Conservation (phyloP, 2,797 vertebrate species). For the Lutjanus argentimaculatus region DNA sequence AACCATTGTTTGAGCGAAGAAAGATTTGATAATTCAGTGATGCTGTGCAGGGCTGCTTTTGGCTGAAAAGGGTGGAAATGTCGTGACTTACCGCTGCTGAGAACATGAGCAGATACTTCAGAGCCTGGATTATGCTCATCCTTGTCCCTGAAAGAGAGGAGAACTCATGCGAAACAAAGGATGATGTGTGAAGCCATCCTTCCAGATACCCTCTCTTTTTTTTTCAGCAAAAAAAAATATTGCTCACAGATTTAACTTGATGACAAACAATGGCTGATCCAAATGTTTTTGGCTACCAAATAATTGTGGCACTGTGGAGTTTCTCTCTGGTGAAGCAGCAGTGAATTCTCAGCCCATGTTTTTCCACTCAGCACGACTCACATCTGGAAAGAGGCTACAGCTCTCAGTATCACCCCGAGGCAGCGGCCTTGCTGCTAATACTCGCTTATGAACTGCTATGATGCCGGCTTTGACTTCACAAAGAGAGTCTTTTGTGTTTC, state of each 20-base stretch:
- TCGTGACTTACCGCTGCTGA: background rate
- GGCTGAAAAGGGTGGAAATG: background rate
- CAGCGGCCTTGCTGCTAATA: background rate
- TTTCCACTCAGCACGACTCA: slow-evolving; percentile 3
- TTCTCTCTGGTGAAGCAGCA: background rate
- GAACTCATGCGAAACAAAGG: background rate
- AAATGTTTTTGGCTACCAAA: background rate
- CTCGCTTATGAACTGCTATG: slow-evolving; percentile 1
- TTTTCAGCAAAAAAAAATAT: no score
- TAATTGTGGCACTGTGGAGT: background rate
- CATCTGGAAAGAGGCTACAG: slow-evolving; percentile 26
- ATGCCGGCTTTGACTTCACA: background rate
- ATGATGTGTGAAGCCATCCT: background rate
- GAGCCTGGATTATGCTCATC: background rate
- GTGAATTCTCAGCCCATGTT: background rate
- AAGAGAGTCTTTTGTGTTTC: background rate
- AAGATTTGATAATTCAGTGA: background rate
- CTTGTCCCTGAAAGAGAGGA: background rate
- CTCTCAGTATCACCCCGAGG: background rate
- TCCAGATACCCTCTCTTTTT: background rate
- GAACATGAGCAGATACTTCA: background rate
- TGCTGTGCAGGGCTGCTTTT: background rate
- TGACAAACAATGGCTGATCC: background rate
- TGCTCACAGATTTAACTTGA: background rate
- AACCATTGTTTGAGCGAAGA: background rate